Conservation (phyloP, 2,888 invertebrate species). For the Rugalucina vietnamica region DNA sequence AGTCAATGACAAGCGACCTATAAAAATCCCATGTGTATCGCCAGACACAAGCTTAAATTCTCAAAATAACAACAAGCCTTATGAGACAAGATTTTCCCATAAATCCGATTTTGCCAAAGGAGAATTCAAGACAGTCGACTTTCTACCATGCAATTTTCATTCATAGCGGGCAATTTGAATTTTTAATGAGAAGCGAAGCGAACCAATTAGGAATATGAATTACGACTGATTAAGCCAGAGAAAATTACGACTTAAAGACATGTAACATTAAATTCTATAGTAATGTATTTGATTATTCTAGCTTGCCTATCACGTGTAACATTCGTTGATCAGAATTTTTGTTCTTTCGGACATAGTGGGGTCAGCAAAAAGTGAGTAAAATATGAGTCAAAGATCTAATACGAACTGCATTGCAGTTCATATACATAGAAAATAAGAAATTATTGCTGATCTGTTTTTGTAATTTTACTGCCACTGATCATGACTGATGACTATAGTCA, state of each 20-base stretch:
- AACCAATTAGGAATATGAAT: constrained; percentile 12
- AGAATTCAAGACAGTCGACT: not conserved
- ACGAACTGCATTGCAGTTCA: too few relatives aligned
- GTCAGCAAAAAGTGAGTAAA: too few relatives aligned
- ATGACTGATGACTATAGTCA: too few relatives aligned
- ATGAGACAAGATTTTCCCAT: not conserved
- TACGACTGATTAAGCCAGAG: not conserved
- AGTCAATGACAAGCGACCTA: not conserved
- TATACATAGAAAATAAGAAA: too few relatives aligned
- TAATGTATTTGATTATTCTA: not conserved
- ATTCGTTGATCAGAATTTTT: too few relatives aligned
- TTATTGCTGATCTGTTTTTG: too few relatives aligned
- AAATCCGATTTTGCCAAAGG: constrained; percentile 8
- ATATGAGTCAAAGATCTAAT: too few relatives aligned
- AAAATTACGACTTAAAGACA: not conserved
- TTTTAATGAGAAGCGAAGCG: constrained; percentile 11
- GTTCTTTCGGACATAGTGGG: too few relatives aligned
- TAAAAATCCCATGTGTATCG: not conserved
- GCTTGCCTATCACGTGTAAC: not conserved
- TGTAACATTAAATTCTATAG: not conserved
- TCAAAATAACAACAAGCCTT: constrained; percentile 10
- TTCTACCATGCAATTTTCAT: constrained; percentile 2
- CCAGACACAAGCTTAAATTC: constrained; percentile 14
- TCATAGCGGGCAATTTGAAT: constrained; percentile 11
- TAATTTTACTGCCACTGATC: too few relatives aligned